Conservation (phyloP, 2,113 vertebrate genomes). For the Crotalus tigris region DNA sequence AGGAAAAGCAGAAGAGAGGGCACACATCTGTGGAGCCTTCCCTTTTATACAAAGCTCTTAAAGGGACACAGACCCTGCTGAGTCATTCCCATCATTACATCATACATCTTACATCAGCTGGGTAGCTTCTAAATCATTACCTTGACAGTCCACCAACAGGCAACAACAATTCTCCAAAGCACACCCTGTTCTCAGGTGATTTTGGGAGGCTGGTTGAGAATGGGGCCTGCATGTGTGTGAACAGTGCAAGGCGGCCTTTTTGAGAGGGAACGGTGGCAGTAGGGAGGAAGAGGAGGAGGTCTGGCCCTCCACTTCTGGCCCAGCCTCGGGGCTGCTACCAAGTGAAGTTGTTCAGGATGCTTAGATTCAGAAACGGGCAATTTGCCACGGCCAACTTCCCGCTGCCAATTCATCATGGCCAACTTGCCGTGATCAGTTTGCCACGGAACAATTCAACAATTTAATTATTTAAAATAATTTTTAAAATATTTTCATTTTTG, state of each 20-base stretch:
- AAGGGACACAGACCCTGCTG: no score
- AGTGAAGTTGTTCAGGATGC: neutral
- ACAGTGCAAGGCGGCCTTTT: neutral
- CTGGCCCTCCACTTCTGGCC: neutral
- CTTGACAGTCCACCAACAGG: neutral
- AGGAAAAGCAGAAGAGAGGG: no score
- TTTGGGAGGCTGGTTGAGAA: neutral
- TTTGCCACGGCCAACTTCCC: neutral
- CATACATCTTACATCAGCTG: no score
- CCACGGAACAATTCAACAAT: neutral
- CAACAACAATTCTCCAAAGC: neutral
- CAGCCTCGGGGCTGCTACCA: neutral
- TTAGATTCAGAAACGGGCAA: neutral
- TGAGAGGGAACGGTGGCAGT: neutral
- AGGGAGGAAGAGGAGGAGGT: neutral
- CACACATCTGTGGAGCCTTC: no score
- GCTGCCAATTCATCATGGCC: neutral
- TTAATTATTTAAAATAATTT: neutral
- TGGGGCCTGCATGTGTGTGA: neutral
- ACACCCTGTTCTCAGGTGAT: neutral
- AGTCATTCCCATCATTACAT: no score
- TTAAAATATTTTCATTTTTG: neutral
- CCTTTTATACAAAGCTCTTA: no score
- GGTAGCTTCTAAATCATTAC: no score
- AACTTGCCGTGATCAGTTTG: neutral